These are phyloP conservation scores for Hassar affinis DNA, from an alignment of 2,113 vertebrate genomes.

Conservation along the genomic window DNA sequence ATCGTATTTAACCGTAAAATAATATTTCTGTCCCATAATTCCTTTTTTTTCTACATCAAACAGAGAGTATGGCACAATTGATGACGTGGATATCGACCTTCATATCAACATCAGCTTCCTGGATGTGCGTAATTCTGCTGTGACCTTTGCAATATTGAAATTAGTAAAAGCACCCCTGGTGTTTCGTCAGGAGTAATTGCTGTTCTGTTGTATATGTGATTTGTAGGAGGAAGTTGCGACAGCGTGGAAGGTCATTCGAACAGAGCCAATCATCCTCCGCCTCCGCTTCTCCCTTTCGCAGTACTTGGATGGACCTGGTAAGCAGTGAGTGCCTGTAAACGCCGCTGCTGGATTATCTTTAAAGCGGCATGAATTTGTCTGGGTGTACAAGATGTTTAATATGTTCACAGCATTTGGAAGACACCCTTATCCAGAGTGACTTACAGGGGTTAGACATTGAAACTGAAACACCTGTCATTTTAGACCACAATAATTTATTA, in stretches of 20 bases:
- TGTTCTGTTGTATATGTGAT: slow-evolving; percentile 48
- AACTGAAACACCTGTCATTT: too few relatives aligned
- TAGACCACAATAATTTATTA: too few relatives aligned
- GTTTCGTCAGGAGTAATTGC: slow-evolving; percentile 5
- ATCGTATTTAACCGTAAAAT: not conserved
- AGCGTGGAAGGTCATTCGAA: slow-evolving; percentile 97
- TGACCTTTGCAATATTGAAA: not conserved
- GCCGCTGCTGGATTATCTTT: not conserved
- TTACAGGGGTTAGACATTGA: too few relatives aligned
- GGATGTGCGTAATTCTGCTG: slow-evolving; percentile 79
- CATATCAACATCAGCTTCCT: slow-evolving; percentile 97
- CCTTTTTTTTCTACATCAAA: slow-evolving; percentile 38
- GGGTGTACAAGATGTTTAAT: not conserved
- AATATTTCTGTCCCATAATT: not conserved
- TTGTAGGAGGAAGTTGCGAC: slow-evolving; percentile 96
- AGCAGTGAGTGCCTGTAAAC: slow-evolving; percentile 60
- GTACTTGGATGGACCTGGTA: slow-evolving; percentile 98
- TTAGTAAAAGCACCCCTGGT: not conserved
- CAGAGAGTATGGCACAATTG: slow-evolving; percentile 97
- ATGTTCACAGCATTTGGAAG: too few relatives aligned
- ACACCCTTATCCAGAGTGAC: too few relatives aligned
- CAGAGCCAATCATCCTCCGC: slow-evolving; percentile 92
- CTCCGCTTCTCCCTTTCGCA: slow-evolving; percentile 97
- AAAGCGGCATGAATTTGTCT: not conserved
- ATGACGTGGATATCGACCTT: slow-evolving; percentile 97